Conservation (phyloP, 1,140 invertebrate species). For the Pectinophora gossypiella region DNA sequence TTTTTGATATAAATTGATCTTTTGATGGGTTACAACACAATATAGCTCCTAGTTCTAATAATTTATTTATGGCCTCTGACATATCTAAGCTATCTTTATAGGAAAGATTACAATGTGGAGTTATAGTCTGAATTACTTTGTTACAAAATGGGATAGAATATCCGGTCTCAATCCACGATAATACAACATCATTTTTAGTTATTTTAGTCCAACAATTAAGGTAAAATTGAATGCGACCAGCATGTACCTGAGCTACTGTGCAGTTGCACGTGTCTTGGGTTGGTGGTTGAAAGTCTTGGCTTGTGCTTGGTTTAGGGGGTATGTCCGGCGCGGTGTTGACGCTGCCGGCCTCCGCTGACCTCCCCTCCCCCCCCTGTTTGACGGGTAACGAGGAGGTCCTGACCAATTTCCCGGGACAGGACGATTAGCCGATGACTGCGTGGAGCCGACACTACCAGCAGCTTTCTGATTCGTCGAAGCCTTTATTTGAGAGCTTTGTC, state of each 20-base stretch:
- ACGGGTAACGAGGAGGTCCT: conserved; percentile 2
- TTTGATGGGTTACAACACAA: neutral
- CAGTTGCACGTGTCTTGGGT: neutral
- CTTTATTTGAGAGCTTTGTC: neutral
- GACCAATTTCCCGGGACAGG: conserved; percentile 1
- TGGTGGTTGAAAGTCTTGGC: neutral
- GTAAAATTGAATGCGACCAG: neutral
- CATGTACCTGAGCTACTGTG: conserved; percentile 2
- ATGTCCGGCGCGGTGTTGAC: neutral
- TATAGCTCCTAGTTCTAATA: neutral
- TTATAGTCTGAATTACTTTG: neutral
- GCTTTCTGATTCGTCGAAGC: neutral
- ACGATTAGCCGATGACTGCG: neutral
- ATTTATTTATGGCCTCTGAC: neutral
- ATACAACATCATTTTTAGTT: neutral
- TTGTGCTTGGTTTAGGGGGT: neutral
- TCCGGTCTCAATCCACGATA: neutral
- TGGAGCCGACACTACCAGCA: no score
- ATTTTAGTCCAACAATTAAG: neutral
- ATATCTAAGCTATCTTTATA: neutral
- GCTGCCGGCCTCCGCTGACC: neutral
- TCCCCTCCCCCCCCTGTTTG: conserved; percentile 2
- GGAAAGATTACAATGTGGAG: neutral
- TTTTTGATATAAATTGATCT: neutral
- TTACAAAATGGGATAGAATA: neutral